A percentile compares a stretch with the other conserved stretches of the same genome.
Evolutionary conservation across 2,797 vertebrate species (phyloP).

Genomic region (Novumbra hubbsi): DNA sequence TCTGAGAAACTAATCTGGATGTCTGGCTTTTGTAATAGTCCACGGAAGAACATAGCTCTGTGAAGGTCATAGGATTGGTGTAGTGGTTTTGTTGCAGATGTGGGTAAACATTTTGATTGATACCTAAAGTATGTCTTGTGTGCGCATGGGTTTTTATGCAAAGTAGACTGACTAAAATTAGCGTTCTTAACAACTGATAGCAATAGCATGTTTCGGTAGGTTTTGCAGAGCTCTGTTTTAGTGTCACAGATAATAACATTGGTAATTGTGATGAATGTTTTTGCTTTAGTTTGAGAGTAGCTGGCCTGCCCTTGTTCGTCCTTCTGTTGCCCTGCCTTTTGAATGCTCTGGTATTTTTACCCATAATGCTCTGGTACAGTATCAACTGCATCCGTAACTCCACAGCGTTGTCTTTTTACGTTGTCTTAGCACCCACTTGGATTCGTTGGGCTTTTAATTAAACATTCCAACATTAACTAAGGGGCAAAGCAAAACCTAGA

Average conservation of each 20-base stretch:
- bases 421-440: neutral
- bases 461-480: neutral
- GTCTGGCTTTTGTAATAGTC: neutral
- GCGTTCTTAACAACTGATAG: neutral
- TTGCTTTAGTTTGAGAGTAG: conserved; percentile 44
- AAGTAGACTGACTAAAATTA: neutral
- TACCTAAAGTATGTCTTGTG: neutral
- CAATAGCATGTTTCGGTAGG: neutral
- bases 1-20: neutral
- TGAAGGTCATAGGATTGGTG: neutral
- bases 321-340: conserved; percentile 30
- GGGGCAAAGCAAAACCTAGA: neutral
- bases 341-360: conserved; percentile 47
- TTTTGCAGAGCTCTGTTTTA: neutral
- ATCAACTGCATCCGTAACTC: conserved; percentile 48
- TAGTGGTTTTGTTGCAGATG: neutral
- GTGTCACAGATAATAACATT: neutral
- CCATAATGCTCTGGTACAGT: conserved; percentile 44
- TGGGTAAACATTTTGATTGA: neutral
- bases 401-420: conserved; percentile 3
- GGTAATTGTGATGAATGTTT: conserved; percentile 19
- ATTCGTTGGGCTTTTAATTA: too few species aligned
- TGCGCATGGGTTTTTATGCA: neutral
- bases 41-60: neutral
- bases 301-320: conserved; percentile 68